phyloP scores from a whole-genome alignment of 2,113 vertebrate genomes.

The Todiramphus chloris region DNA sequence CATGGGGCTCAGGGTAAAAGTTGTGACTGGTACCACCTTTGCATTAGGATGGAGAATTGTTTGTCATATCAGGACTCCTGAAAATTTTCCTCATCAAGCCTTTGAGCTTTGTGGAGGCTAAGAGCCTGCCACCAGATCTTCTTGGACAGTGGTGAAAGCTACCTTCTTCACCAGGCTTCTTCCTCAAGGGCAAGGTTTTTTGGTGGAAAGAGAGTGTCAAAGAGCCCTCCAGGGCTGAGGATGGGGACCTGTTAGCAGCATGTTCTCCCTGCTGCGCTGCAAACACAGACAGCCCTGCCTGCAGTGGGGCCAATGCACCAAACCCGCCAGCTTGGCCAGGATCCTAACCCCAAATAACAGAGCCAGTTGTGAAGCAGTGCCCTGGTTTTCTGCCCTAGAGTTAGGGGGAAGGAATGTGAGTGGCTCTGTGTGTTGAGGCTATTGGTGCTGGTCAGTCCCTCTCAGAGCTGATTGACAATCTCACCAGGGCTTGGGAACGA shows the following conservation, averaged over 20 bases:
- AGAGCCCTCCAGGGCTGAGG: background rate
- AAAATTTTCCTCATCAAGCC: background rate
- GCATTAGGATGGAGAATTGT: background rate
- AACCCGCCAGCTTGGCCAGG: background rate
- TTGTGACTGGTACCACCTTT: background rate
- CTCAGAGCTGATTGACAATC: background rate
- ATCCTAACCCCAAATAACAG: constrained; percentile 3
- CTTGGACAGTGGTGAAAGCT: background rate
- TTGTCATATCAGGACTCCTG: background rate
- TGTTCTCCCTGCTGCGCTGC: background rate
- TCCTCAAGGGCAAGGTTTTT: background rate
- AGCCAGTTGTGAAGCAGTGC: background rate
- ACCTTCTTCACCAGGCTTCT: background rate
- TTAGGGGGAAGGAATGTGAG: background rate
- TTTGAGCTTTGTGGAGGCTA: background rate
- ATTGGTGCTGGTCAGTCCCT: background rate
- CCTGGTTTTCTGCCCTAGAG: background rate
- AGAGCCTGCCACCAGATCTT: background rate
- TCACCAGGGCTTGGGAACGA: background rate
- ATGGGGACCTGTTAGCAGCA: background rate
- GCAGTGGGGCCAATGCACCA: background rate
- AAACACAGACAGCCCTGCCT: background rate
- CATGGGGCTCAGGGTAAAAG: background rate
- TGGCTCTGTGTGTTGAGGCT: background rate
- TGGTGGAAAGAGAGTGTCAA: background rate